Conservation (phyloP, 2,113 vertebrate species). For the Paralichthys olivaceus region DNA sequence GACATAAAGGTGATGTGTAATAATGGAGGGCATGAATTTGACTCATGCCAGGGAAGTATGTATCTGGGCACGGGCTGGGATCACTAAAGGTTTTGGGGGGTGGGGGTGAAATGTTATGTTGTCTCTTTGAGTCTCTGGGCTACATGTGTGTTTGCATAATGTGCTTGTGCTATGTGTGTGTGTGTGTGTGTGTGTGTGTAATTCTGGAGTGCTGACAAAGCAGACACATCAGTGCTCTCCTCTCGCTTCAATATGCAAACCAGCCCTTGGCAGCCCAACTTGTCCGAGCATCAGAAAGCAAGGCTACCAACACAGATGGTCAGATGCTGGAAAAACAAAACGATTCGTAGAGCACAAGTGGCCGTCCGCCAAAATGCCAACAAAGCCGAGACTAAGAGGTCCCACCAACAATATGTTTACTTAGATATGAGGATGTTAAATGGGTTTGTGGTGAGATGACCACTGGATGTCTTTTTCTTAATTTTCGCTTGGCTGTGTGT, state of each 20-base stretch:
- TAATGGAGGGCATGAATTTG: background rate
- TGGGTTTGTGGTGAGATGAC: background rate
- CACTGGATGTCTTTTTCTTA: slow-evolving; percentile 2
- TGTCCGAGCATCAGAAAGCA: slow-evolving; percentile 54
- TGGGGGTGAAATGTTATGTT: slow-evolving; percentile 38
- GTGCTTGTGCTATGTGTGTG: background rate
- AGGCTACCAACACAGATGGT: slow-evolving; percentile 70
- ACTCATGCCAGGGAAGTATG: background rate
- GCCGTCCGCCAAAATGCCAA: slow-evolving; percentile 59
- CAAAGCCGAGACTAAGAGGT: slow-evolving; percentile 61
- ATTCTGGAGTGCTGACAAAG: slow-evolving; percentile 62
- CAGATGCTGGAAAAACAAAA: slow-evolving; percentile 67
- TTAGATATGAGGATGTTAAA: slow-evolving; percentile 63
- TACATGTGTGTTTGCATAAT: slow-evolving; percentile 8
- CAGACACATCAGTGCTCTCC: slow-evolving; percentile 45
- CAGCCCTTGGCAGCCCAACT: slow-evolving; percentile 58
- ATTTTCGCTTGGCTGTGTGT: background rate
- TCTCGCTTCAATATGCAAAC: slow-evolving; percentile 50
- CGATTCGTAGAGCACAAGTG: slow-evolving; percentile 43
- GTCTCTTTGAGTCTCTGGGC: slow-evolving; percentile 34
- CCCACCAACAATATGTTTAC: slow-evolving; percentile 65
- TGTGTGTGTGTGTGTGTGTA: slow-evolving; percentile 12
- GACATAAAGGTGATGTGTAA: background rate
- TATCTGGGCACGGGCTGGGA: background rate
- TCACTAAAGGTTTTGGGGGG: background rate